A percentile compares a stretch with the other conserved stretches of the same genome.
phyloP scores from a whole-genome alignment of 2,797 vertebrate species.

The Enteromius paludinosus region DNA sequence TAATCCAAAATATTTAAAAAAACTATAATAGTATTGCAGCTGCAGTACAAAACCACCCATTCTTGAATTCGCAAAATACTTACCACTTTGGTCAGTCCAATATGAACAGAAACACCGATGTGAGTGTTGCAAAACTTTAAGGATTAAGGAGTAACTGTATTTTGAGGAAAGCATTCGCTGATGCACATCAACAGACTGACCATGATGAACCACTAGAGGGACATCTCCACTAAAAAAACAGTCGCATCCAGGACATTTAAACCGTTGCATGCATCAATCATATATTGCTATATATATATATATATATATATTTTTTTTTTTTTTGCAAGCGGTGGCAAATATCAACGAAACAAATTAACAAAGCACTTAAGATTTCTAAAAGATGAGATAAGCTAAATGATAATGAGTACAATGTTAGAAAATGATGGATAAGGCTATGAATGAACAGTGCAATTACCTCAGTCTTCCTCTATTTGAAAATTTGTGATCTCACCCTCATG shows the following conservation, averaged over 20 bases:
- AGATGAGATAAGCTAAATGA: neutral
- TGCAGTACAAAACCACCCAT: neutral
- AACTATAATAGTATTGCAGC: neutral
- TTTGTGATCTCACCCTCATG: neutral
- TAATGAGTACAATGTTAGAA: neutral
- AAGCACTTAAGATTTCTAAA: neutral
- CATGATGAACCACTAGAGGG: constrained; percentile 11
- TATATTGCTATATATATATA: too few species aligned
- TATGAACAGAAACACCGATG: neutral
- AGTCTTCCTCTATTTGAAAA: neutral
- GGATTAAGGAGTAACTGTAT: neutral
- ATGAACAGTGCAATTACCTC: neutral
- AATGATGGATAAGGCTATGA: neutral
- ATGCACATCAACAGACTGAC: neutral
- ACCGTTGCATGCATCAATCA: neutral
- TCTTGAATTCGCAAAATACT: neutral
- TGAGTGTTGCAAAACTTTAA: neutral
- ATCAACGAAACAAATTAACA: neutral
- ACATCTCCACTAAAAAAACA: constrained; percentile 22
- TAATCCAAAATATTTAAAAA: neutral
- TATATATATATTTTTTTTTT: too few species aligned
- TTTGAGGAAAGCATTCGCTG: neutral
- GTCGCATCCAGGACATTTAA: neutral
- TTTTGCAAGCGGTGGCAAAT: neutral
- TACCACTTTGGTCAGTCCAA: neutral